Evolutionary conservation across 2,113 vertebrate genomes (phyloP), one percentile per base, ranked within the genome.

Genomic region (Elephantulus edwardii): DNA sequence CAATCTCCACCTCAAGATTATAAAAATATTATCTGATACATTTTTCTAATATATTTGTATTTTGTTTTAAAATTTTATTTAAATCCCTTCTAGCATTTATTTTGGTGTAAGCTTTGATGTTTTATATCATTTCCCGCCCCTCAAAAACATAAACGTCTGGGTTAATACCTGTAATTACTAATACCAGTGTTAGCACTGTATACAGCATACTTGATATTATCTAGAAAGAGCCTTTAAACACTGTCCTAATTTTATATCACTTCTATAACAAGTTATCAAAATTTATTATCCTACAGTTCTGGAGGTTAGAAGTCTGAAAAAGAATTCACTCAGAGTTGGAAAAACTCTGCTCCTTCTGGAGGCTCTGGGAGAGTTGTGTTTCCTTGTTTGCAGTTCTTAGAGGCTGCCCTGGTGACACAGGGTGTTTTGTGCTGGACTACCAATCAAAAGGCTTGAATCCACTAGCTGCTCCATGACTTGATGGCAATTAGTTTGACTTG

Each of bases 341-440:
- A 33, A 48, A 64, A 20, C 58, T 20, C 28, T 28, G 12, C 8
- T 60, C 60, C 50, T 58, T 35, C 24, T 0, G 4, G 66, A 60
- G 50, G 7, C 6, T 42, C 28, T 4, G 0, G 22, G 30, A 26
- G 7, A 66, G 0, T 17, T 35, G 7, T 2, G 1, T 3, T 20
- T 24, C 30, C 35, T 52, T 4, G 1, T n/a, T 24, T 16, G 48
- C 16, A 50, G 48, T 50, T 8, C 16, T 50, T 50, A 16, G 48
- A 50, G 48, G 16, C 8, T 50, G n/a, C n/a, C n/a, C n/a, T n/a
- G n/a, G n/a, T n/a, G n/a, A n/a, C n/a, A n/a, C n/a, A n/a, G n/a
- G 48, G 48, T 50, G 48, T 50, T 16, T 50, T 50, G n/a, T n/a
- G n/a, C n/a, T n/a, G n/a, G n/a, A n/a, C n/a, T n/a, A n/a, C n/a